Base-by-base conservation (phyloP, 2,888 invertebrate species). In the Aleiodes leptofemur region DNA sequence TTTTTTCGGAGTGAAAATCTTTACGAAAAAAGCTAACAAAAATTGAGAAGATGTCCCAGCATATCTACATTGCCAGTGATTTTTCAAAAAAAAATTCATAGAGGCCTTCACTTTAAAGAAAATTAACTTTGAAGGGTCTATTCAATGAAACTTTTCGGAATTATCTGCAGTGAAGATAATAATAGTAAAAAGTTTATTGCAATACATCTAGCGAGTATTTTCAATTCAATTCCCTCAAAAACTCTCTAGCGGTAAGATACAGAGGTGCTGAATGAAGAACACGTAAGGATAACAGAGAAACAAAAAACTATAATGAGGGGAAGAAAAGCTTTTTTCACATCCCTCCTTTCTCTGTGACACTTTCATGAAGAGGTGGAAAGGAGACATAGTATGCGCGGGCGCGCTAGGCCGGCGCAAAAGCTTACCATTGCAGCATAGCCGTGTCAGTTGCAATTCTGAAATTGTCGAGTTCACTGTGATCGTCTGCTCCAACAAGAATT, bases 391-490 rank as follows among this genome's bases (percentile, higher is more conserved):
- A 83, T 87, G 88, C 88, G 87, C 88, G 86, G 83, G 86, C 80
- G 79, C 86, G 86, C 84, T 82, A 83, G 77, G 79, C 83, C 82
- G 83, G 87, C 87, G 87, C 86, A 86, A 87, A 86, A 86, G 86
- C 87, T 87, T 83, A 83, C 53, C 43, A 55, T 82, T 84, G 85
- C 88, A 87, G 88, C 88, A 87, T 88, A 86, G 83, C 82, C 86
- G 64, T 48, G 84, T 88, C 89, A 89, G 89, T 89, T 85, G 86
- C 87, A 86, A 86, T 80, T 87, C 84, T 83, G 87, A 84, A 85
- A 86, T 86, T 86, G 88, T 86, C 85, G 86, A 85, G 87, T 82
- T 79, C 83, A 79, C 79, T 82, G 80, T 82, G 77, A 77, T 78
- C 76, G 73, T 74, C 77, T 72, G 76, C 72, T 74, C 76, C 56